These are phyloP conservation scores for Cerastoderma edule DNA, from an alignment of 2,888 invertebrate genomes.

Conservation along the genomic window DNA sequence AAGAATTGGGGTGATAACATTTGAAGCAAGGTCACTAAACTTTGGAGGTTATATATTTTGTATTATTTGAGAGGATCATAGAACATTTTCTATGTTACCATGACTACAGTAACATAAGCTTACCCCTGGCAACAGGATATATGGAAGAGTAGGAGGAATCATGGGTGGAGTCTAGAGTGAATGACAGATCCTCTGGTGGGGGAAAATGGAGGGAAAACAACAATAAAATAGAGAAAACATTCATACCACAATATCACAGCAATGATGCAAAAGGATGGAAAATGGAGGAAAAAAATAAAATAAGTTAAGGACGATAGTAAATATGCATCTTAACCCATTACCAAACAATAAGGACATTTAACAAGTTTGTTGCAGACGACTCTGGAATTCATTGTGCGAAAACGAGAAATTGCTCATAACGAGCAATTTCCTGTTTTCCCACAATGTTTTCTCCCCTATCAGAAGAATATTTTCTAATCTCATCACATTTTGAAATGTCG, in stretches of 20 bases:
- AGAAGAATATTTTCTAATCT: too few relatives aligned
- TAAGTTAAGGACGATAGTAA: too few relatives aligned
- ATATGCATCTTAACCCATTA: too few relatives aligned
- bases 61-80: too few relatives aligned
- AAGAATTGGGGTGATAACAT: too few relatives aligned
- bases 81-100: conserved; percentile 35
- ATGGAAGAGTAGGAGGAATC: conserved; percentile 54
- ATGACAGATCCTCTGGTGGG: conserved; percentile 54
- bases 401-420: not conserved
- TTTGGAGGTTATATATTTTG: too few relatives aligned
- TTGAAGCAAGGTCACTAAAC: too few relatives aligned
- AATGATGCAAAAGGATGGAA: not conserved
- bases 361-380: not conserved
- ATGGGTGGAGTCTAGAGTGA: conserved; percentile 58
- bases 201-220: conserved; percentile 15
- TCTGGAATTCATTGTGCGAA: conserved; percentile 2
- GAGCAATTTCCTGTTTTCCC: not conserved
- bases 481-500: too few relatives aligned
- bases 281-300: not conserved
- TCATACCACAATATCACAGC: not conserved
- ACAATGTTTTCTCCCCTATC: not conserved
- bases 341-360: not conserved
- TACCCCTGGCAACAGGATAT: conserved; percentile 50
- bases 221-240: not conserved
- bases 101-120: conserved; percentile 38